Evolutionary conservation across 2,113 vertebrate genomes (phyloP).

Genomic region (Salvelinus alpinus): DNA sequence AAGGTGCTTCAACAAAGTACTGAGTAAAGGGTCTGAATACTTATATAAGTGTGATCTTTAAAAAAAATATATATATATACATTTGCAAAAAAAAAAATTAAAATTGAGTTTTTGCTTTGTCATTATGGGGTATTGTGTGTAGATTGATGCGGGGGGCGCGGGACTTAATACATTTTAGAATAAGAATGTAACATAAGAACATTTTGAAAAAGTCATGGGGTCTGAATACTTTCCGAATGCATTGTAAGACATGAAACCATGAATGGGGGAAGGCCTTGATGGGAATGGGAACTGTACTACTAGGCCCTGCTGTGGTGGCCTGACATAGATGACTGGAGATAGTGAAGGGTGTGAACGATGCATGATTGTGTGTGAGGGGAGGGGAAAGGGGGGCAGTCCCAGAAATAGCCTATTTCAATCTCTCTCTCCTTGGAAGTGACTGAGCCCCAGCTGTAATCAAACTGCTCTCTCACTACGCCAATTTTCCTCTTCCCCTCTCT

Average conservation of each 20-base stretch:
- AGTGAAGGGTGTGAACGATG: constrained; percentile 66
- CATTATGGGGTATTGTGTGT: too few relatives aligned
- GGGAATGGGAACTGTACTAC: constrained; percentile 40
- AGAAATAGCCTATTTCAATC: constrained; percentile 72
- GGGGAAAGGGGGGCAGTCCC: constrained; percentile 54
- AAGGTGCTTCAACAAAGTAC: too few relatives aligned
- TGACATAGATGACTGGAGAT: constrained; percentile 59
- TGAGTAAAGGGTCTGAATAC: too few relatives aligned
- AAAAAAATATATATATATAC: too few relatives aligned
- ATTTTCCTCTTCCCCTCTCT: background rate
- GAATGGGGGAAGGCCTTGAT: constrained; percentile 40
- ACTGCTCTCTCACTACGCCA: constrained; percentile 39
- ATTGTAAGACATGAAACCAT: constrained; percentile 29
- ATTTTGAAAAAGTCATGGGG: too few relatives aligned
- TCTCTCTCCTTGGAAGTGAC: constrained; percentile 61
- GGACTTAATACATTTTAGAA: too few relatives aligned
- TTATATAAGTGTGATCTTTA: too few relatives aligned
- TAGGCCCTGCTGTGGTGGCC: constrained; percentile 36
- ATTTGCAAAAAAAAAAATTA: too few relatives aligned
- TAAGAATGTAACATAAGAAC: too few relatives aligned
- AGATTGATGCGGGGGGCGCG: too few relatives aligned
- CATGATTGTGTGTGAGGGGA: constrained; percentile 61
- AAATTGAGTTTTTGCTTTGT: too few relatives aligned
- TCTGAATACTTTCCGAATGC: too few relatives aligned
- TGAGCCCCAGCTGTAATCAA: constrained; percentile 67